A percentile compares a stretch with the other conserved stretches of the same genome.
phyloP scores from a whole-genome alignment of 2,797 vertebrate genomes.

The Aeoliscus strigatus region DNA sequence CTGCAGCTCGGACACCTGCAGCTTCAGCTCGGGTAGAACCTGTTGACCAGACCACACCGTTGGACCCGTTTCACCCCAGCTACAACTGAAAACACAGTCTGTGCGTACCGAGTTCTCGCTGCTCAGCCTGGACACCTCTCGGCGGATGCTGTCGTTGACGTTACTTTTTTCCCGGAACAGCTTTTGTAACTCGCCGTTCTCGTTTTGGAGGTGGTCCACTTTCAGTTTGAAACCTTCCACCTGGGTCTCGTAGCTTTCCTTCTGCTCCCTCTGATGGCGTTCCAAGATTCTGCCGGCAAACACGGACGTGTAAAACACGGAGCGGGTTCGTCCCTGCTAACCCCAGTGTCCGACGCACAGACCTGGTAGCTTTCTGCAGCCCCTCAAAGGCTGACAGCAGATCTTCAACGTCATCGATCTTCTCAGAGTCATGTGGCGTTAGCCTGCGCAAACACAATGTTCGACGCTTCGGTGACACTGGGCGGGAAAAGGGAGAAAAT shows the following conservation, averaged over 20 bases:
- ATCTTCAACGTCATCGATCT: conserved; percentile 83
- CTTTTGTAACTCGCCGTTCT: conserved; percentile 85
- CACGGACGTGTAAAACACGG: not conserved
- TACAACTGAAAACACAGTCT: not conserved
- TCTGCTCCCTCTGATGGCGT: conserved; percentile 84
- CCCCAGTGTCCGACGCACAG: too few relatives aligned
- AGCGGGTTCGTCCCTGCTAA: not conserved
- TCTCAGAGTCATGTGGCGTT: conserved; percentile 75
- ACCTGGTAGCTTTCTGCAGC: conserved; percentile 91
- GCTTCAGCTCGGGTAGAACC: conserved; percentile 88
- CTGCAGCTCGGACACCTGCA: conserved; percentile 86
- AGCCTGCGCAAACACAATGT: conserved; percentile 68
- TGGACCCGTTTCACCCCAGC: not conserved
- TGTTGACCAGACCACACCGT: conserved; percentile 44
- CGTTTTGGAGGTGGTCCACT: conserved; percentile 84
- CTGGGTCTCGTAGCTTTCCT: conserved; percentile 82
- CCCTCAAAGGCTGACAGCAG: conserved; percentile 83
- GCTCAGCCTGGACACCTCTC: conserved; percentile 85
- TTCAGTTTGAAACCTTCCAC: conserved; percentile 84
- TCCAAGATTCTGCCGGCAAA: conserved; percentile 79
- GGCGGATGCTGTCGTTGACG: conserved; percentile 81
- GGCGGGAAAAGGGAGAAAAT: not conserved
- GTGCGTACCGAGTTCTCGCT: conserved; percentile 84
- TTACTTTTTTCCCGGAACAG: conserved; percentile 88
- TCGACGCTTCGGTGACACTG: not conserved